These are phyloP conservation scores for Hanleya hanleyi DNA, from an alignment of 2,888 invertebrate genomes.

Conservation along the genomic window DNA sequence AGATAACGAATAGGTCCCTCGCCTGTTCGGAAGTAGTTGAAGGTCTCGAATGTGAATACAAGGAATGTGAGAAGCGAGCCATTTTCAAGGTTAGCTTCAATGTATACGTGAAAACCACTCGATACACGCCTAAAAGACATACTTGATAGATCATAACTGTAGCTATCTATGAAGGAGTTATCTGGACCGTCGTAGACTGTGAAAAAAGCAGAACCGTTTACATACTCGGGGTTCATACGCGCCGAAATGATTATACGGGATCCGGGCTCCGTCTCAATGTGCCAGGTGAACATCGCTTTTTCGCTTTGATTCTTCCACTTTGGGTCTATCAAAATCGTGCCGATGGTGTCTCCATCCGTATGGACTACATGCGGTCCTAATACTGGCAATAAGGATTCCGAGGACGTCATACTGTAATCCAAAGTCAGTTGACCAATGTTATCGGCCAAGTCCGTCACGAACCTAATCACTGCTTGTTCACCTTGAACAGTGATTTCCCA, in stretches of 20 bases:
- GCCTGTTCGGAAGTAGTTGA: background rate
- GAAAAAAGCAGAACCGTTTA: background rate
- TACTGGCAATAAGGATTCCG: too few species aligned
- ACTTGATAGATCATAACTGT: background rate
- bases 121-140: background rate
- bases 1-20: background rate
- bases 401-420: background rate
- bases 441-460: background rate
- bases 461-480: background rate
- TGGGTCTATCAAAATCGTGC: background rate
- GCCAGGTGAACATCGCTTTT: background rate
- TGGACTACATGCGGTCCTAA: too few species aligned
- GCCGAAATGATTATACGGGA: background rate
- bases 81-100: background rate
- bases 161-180: background rate
- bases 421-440: background rate
- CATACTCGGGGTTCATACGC: background rate
- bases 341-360: background rate
- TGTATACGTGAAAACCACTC: background rate
- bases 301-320: background rate
- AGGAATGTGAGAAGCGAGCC: background rate
- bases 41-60: background rate
- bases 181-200: background rate
- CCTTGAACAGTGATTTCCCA: background rate
- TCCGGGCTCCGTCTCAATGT: background rate